A percentile compares a stretch with the other conserved stretches of the same genome.
Conservation (phyloP, 1,140 invertebrate genomes). For the Brachionus rotundiformis region DNA sequence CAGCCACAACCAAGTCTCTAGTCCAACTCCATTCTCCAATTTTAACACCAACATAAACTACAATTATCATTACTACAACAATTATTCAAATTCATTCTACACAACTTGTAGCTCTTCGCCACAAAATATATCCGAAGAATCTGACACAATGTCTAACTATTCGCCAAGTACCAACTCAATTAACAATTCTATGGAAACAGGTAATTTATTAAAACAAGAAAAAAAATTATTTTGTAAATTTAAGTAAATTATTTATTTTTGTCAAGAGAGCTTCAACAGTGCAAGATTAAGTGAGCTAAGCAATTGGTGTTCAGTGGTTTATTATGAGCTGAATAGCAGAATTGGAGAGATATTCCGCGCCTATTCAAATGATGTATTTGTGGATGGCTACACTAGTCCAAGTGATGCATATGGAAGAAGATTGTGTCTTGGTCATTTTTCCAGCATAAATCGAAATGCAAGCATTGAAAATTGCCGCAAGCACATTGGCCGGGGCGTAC, state of each 20-base stretch:
- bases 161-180: neutral
- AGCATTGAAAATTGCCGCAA: constrained; percentile 89
- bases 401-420: constrained; percentile 79
- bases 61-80: constrained; percentile 24
- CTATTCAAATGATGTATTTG: neutral
- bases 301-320: constrained; percentile 93
- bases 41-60: constrained; percentile 22
- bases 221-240: neutral
- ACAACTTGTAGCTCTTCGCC: neutral
- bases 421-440: constrained; percentile 91
- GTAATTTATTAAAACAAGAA: constrained; percentile 4
- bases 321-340: constrained; percentile 98
- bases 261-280: neutral
- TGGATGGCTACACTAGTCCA: constrained; percentile 69
- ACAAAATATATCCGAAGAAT: neutral
- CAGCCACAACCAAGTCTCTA: constrained; percentile 1
- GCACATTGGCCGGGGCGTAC: constrained; percentile 75
- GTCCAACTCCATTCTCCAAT: neutral
- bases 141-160: neutral
- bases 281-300: neutral
- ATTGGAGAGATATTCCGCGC: constrained; percentile 53
- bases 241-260: neutral
- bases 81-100: constrained; percentile 1
- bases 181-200: constrained; percentile 21
- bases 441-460: constrained; percentile 91